Conservation (phyloP, 2,888 invertebrate genomes). For the Azorinus chamasolen region DNA sequence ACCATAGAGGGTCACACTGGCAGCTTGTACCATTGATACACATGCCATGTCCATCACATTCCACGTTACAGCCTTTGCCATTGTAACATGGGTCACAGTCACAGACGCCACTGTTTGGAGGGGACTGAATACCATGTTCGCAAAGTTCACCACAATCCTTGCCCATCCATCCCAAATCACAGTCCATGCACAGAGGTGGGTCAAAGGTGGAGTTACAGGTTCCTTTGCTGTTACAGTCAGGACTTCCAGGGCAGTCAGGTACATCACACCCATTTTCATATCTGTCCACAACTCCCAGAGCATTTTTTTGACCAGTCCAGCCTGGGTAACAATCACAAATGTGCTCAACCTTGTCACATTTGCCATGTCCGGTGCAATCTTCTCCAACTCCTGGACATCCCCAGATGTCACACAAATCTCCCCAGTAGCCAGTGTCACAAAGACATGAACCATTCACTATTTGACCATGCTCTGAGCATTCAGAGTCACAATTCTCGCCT, state of each 20-base stretch:
- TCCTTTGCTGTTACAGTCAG: conserved; percentile 74
- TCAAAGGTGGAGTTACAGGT: conserved; percentile 64
- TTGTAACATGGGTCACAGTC: conserved; percentile 70
- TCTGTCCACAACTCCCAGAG: conserved; percentile 13
- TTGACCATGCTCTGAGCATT: conserved; percentile 73
- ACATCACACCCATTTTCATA: conserved; percentile 67
- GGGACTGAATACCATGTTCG: conserved; percentile 65
- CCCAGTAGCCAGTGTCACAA: conserved; percentile 76
- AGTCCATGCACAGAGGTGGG: conserved; percentile 72
- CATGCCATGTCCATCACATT: conserved; percentile 66
- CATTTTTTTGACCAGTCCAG: conserved; percentile 62
- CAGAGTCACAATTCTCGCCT: conserved; percentile 72
- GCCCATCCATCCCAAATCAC: conserved; percentile 73
- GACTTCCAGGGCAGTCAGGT: conserved; percentile 77
- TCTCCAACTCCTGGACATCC: conserved; percentile 74
- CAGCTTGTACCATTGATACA: conserved; percentile 58
- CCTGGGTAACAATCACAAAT: conserved; percentile 73
- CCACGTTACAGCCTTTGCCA: conserved; percentile 70
- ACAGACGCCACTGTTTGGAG: conserved; percentile 70
- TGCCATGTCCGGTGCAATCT: conserved; percentile 76
- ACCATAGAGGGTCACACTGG: conserved; percentile 69
- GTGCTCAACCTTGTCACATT: conserved; percentile 72
- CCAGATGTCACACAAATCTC: conserved; percentile 70
- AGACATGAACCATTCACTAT: conserved; percentile 63
- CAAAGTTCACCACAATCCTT: conserved; percentile 72